Conservation (phyloP, 1,140 invertebrate genomes). For the Neodiprion fabricii region DNA sequence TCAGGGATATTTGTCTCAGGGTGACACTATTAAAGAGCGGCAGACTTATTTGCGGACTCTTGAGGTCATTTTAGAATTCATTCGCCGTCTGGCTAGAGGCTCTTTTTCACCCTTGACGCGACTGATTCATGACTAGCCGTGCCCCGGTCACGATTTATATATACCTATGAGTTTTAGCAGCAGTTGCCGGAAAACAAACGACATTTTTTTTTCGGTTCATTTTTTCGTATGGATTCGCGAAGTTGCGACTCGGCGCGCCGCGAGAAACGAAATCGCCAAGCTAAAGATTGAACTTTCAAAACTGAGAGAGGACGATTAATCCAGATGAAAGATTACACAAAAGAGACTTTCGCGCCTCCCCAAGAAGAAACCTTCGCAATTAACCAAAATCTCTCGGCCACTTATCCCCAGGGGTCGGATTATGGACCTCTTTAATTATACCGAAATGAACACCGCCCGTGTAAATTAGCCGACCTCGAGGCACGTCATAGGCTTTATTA, state of each 20-base stretch:
- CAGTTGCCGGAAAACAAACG: not conserved
- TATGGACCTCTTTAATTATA: not conserved
- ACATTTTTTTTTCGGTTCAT: not conserved
- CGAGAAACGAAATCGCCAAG: not conserved
- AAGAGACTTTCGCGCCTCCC: not conserved
- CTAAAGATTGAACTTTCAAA: not conserved
- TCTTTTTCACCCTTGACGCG: not conserved
- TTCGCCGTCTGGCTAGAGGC: not conserved
- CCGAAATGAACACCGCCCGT: not conserved
- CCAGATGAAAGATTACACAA: not conserved
- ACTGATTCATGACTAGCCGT: not conserved
- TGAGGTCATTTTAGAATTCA: conserved; percentile 6
- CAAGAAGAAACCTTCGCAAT: not conserved
- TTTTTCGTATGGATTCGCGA: not conserved
- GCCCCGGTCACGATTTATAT: too few species aligned
- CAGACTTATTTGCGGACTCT: not conserved
- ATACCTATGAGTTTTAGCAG: not conserved
- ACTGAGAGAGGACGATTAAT: not conserved
- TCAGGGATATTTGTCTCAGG: not conserved
- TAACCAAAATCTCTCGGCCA: not conserved
- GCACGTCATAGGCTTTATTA: not conserved
- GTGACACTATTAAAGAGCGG: not conserved
- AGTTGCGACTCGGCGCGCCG: not conserved
- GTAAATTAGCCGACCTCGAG: not conserved
- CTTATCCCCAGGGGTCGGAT: not conserved